Base-by-base conservation (phyloP, 2,888 invertebrate genomes). In the Drosophila paracracens region DNA sequence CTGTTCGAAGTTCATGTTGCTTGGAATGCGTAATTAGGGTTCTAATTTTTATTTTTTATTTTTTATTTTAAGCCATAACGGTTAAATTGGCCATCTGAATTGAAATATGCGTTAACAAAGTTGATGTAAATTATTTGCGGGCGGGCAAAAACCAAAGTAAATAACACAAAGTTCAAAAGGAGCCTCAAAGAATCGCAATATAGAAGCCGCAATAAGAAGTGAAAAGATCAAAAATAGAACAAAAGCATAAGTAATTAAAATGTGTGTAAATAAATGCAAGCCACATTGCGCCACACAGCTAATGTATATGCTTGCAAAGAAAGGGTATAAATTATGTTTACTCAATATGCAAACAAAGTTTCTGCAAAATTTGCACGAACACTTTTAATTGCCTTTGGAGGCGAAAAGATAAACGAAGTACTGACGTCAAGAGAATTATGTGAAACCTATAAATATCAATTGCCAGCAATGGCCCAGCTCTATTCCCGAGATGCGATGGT, bases 21-120 rank as follows among this genome's bases (percentile, higher is more conserved):
- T 50, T 53, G 68, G 74, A 82, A 78, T 80, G 80, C 59, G 64
- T 87, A 84, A 78, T 84, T 89, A 84, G 78, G 80, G 74, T 73
- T 76, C 70, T 70, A 13, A 11, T 69, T 48, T 74, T 72, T 68
- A 16, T 46, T 67, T 48, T 74, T 72, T 66, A 16, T 46, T 67
- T 50, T 21, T 40, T 5, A 7, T 11, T 16, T 57, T 61, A 16
- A n/a, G 36, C 13, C 6, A 31, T 29, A 25, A 18, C 40, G 38
- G 25, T 51, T 29, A 11, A 36, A 43, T 60, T 70, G 40, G 35
- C 27, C 40, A 60, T 16, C 2, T 46, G 43, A 40, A 38, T 56
- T 27, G 40, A 36, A 43, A 60, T 50, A 51, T 21, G 33, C n/a
- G 53, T 27, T 29, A 38, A 27, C 3, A 46, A 43, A 18, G 16